Percentiles rank a stretch among this genome's conserved stretches.
These are phyloP conservation scores for Nephila pilipes DNA, from an alignment of 1,140 invertebrate genomes.

Conservation along the genomic window DNA sequence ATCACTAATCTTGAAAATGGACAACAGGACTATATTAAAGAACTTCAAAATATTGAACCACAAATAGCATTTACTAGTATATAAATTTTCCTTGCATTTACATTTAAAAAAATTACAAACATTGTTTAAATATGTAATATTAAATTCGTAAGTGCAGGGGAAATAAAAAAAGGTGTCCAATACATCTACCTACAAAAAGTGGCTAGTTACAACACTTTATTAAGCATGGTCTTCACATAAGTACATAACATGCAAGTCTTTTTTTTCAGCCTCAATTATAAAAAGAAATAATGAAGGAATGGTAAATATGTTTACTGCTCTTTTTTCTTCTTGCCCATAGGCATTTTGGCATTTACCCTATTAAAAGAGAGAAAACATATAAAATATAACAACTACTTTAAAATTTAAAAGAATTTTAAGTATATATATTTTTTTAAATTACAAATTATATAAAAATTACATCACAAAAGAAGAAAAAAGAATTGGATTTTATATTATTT, in stretches of 20 bases:
- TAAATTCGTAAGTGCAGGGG: slow-evolving; percentile 47
- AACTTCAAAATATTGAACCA: slow-evolving; percentile 61
- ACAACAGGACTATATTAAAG: slow-evolving; percentile 67
- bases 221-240: slow-evolving; percentile 70
- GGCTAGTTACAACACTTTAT: slow-evolving; percentile 76
- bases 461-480: too few species aligned
- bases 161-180: slow-evolving; percentile 65
- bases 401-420: too few species aligned
- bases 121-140: slow-evolving; percentile 37
- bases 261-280: slow-evolving; percentile 72
- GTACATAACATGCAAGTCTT: slow-evolving; percentile 67
- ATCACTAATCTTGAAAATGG: slow-evolving; percentile 63
- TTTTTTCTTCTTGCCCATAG: slow-evolving; percentile 92
- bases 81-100: slow-evolving; percentile 65
- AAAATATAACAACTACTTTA: not conserved
- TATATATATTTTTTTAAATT: too few species aligned
- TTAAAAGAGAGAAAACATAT: slow-evolving; percentile 75
- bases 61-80: slow-evolving; percentile 72
- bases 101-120: slow-evolving; percentile 67
- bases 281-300: slow-evolving; percentile 75
- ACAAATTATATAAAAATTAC: too few species aligned
- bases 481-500: too few species aligned
- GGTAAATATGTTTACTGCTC: slow-evolving; percentile 87
- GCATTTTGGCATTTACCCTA: slow-evolving; percentile 94
- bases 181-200: slow-evolving; percentile 71